Evolutionary conservation across 2,113 vertebrate genomes (phyloP).

Genomic region (Thermophis baileyi): DNA sequence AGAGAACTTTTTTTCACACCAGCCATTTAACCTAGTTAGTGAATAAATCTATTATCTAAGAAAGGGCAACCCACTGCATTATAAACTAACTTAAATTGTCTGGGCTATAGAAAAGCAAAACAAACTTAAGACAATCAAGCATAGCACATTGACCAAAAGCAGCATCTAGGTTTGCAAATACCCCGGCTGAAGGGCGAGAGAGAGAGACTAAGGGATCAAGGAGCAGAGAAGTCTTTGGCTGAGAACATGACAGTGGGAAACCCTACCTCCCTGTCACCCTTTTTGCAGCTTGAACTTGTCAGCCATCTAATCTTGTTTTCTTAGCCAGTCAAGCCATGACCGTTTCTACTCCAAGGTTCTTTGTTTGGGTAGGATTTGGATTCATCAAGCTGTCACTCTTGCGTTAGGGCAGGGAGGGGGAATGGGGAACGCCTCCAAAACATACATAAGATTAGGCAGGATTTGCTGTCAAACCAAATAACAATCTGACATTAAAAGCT

Average conservation of each 20-base stretch:
- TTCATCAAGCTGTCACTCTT: constrained; percentile 57
- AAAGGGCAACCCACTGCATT: not conserved
- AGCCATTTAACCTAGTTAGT: not conserved
- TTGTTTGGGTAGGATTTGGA: constrained; percentile 26
- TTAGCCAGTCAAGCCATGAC: not conserved
- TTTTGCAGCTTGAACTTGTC: not conserved
- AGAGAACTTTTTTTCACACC: not conserved
- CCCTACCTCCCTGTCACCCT: not conserved
- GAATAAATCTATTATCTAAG: not conserved
- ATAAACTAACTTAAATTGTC: not conserved
- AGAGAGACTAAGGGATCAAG: too few relatives aligned
- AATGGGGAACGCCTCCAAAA: constrained; percentile 3
- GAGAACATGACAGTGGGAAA: not conserved
- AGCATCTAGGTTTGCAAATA: not conserved
- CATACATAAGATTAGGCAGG: constrained; percentile 55
- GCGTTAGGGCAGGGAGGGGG: constrained; percentile 44
- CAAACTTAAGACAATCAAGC: not conserved
- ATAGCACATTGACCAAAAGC: not conserved
- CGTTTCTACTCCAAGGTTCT: constrained; percentile 22
- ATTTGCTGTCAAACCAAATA: constrained; percentile 62
- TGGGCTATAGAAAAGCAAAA: not conserved
- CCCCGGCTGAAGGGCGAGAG: not conserved
- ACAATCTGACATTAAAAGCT: constrained; percentile 59
- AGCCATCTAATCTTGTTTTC: not conserved
- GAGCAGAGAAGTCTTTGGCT: not conserved